phyloP scores from a whole-genome alignment of 2,888 invertebrate species.

The Temnothorax unifasciatus region DNA sequence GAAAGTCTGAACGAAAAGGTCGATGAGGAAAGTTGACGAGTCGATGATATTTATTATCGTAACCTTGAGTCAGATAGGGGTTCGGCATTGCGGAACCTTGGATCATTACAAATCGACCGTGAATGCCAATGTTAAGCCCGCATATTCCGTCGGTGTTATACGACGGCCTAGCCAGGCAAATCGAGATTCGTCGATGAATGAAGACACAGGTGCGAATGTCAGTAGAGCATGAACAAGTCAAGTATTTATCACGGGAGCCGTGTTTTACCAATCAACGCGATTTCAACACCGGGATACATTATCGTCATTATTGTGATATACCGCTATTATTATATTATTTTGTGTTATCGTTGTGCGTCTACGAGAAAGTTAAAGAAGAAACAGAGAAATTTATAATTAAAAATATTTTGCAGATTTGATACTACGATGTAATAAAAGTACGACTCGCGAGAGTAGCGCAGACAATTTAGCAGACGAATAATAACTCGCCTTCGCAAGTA shows the following conservation, averaged over 20 bases:
- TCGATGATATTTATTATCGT: slow-evolving; percentile 58
- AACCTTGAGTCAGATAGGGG: slow-evolving; percentile 69
- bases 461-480: not conserved
- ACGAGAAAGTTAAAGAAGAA: not conserved
- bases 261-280: slow-evolving; percentile 1
- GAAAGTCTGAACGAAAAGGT: slow-evolving; percentile 33
- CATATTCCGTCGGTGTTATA: slow-evolving; percentile 70
- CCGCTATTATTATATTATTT: not conserved
- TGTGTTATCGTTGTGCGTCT: not conserved
- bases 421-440: slow-evolving; percentile 19
- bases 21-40: slow-evolving; percentile 13
- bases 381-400: not conserved
- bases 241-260: not conserved
- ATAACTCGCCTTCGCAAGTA: slow-evolving; percentile 5
- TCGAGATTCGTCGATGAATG: not conserved
- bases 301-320: not conserved
- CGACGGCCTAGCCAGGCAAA: slow-evolving; percentile 30
- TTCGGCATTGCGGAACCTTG: slow-evolving; percentile 77
- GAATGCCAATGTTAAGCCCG: slow-evolving; percentile 80
- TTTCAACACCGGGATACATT: not conserved
- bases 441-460: not conserved
- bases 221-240: not conserved
- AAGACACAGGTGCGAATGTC: slow-evolving; percentile 39
- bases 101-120: slow-evolving; percentile 71
- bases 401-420: slow-evolving; percentile 1